phyloP scores from a whole-genome alignment of 53 echinoderm and acorn worm species.

The Apostichopus leukothele region DNA sequence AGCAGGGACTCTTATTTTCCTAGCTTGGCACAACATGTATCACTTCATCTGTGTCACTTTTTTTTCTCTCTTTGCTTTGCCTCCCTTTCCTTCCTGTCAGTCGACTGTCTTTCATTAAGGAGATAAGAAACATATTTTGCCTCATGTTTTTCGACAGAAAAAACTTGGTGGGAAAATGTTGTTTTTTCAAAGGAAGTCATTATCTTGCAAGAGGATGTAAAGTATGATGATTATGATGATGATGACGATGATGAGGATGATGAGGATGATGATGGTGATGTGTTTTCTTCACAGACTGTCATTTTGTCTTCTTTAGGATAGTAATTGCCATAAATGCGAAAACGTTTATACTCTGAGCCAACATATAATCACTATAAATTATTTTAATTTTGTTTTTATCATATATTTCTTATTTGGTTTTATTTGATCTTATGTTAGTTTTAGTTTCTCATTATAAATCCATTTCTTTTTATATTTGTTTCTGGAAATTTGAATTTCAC shows the following conservation, averaged over 20 bases:
- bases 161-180: conserved; percentile 34
- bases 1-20: conserved; percentile 16
- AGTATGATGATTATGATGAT: background rate
- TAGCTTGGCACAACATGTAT: conserved; percentile 6
- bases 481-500: too few species aligned
- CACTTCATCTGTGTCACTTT: conserved; percentile 26
- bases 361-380: too few species aligned
- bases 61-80: background rate
- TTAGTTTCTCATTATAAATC: too few species aligned
- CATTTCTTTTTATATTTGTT: too few species aligned
- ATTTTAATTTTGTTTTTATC: too few species aligned
- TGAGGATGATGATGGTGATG: background rate
- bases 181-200: background rate
- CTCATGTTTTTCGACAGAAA: background rate
- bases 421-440: too few species aligned
- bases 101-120: conserved; percentile 32
- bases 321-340: too few species aligned
- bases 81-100: conserved; percentile 8
- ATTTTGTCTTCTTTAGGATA: too few species aligned
- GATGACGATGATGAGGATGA: background rate
- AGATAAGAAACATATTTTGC: conserved; percentile 32
- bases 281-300: too few species aligned
- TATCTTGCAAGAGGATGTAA: background rate
- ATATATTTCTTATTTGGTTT: too few species aligned
- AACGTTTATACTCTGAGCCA: too few species aligned